phyloP scores from a whole-genome alignment of 2,888 invertebrate genomes.

The Drosophila putrida region DNA sequence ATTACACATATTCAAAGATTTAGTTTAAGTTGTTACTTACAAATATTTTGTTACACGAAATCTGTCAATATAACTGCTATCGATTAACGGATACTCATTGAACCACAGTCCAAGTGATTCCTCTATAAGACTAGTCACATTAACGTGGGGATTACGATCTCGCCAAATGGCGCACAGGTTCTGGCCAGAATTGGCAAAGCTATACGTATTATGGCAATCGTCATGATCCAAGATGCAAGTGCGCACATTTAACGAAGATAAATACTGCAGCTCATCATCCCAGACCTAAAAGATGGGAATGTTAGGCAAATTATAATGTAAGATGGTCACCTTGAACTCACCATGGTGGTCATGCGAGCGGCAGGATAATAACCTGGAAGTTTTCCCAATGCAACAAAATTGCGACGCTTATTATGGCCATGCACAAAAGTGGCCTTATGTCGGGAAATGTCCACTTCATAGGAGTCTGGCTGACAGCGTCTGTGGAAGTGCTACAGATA shows the following conservation, averaged over 20 bases:
- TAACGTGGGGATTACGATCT: conserved; percentile 71
- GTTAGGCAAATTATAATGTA: background rate
- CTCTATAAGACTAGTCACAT: conserved; percentile 82
- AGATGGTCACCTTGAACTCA: conserved; percentile 44
- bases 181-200: conserved; percentile 83
- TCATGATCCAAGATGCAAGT: conserved; percentile 84
- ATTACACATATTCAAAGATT: background rate
- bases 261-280: conserved; percentile 84
- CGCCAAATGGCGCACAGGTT: conserved; percentile 83
- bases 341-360: conserved; percentile 84
- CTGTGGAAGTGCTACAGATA: conserved; percentile 72
- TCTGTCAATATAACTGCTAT: conserved; percentile 80
- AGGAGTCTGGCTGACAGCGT: conserved; percentile 80
- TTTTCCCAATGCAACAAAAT: conserved; percentile 83
- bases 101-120: conserved; percentile 83
- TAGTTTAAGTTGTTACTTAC: conserved; percentile 65
- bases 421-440: conserved; percentile 78
- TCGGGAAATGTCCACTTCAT: conserved; percentile 74
- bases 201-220: conserved; percentile 83
- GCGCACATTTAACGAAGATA: conserved; percentile 83
- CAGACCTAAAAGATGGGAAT: conserved; percentile 67
- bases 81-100: conserved; percentile 82
- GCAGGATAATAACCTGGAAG: conserved; percentile 84
- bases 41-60: conserved; percentile 82
- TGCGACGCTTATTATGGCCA: conserved; percentile 83